A percentile compares a stretch with the other conserved stretches of the same genome.
Conservation (phyloP, 1,140 invertebrate species). For the Drosophila suzukii region DNA sequence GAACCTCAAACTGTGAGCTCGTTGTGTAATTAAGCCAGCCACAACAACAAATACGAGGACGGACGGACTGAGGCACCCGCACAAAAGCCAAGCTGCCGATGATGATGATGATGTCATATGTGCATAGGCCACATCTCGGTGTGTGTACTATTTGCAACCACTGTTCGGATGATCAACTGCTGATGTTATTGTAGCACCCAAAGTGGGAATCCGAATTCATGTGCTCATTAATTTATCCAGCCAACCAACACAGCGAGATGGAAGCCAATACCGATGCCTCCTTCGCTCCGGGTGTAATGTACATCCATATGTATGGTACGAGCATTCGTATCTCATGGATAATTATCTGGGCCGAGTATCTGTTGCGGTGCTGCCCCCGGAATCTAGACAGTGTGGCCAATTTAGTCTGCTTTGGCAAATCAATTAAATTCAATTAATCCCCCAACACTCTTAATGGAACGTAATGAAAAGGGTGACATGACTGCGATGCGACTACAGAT, state of each 20-base stretch:
- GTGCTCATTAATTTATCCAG: conserved; percentile 77
- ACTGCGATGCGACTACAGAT: conserved; percentile 58
- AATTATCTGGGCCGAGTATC: conserved; percentile 62
- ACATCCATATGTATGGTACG: conserved; percentile 30
- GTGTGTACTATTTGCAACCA: conserved; percentile 66
- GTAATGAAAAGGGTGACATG: conserved; percentile 84
- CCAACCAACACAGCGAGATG: conserved; percentile 31
- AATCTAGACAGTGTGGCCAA: conserved; percentile 84
- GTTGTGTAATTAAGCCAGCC: conserved; percentile 69
- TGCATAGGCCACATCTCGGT: conserved; percentile 17
- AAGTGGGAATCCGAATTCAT: conserved; percentile 75
- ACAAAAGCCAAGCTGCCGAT: conserved; percentile 55
- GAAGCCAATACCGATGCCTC: conserved; percentile 36
- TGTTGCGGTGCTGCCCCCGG: conserved; percentile 56
- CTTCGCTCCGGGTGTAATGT: conserved; percentile 52
- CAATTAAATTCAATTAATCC: conserved; percentile 85
- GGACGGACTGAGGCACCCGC: conserved; percentile 54
- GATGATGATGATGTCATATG: conserved; percentile 67
- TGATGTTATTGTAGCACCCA: conserved; percentile 41
- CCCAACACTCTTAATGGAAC: conserved; percentile 84
- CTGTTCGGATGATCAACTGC: conserved; percentile 73
- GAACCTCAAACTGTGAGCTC: conserved; percentile 61
- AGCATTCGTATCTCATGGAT: conserved; percentile 50
- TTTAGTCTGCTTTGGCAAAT: conserved; percentile 84
- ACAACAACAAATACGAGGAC: conserved; percentile 27